Evolutionary conservation across 2,113 vertebrate genomes (phyloP), one percentile per base, ranked within the genome.

Genomic region (Aegithalos caudatus): DNA sequence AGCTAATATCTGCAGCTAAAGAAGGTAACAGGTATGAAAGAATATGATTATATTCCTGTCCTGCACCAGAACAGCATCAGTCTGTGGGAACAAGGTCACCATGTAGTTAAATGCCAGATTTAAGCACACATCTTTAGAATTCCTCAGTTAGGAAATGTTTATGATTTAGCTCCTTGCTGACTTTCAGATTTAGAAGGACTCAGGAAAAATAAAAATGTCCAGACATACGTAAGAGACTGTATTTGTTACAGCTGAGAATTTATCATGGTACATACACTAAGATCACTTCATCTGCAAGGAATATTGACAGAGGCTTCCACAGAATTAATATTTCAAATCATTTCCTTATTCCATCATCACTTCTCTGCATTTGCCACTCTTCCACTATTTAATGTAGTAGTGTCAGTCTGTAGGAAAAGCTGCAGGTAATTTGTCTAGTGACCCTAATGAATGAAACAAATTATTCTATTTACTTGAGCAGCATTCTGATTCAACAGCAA

Each of bases 371-470:
- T 66, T 91, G 29, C 37, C 48, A 67, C 14, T 80, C 12, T 60
- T 38, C 25, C 47, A 31, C 18, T 61, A 42, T 66, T 78, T 81
- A 76, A 83, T 47, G n/a, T 1, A 69, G 24, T 14, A 31, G 11
- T 27, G 42, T 19, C 67, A 37, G 35, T 47, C 42, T 61, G 45
- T 53, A 89, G n/a, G 33, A 77, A 83, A 82, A 72, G 25, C 48
- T 87, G 61, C n/a, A 79, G 33, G 38, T 67, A 54, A 65, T 85
- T 85, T 92, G 42, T 44, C 61, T 51, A 19, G 61, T 64, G 73
- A 92, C 61, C 35, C 14, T 85, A 85, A 81, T 23, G 48, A 87
- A 88, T 58, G 33, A 92, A 90, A 85, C 35, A 67, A 92, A 82
- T 81, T 66, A 64, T 66, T 86, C 48, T 35, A 22, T 90, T 89